Evolutionary conservation across 1,140 invertebrate species (phyloP).

Genomic region (Limonius californicus): DNA sequence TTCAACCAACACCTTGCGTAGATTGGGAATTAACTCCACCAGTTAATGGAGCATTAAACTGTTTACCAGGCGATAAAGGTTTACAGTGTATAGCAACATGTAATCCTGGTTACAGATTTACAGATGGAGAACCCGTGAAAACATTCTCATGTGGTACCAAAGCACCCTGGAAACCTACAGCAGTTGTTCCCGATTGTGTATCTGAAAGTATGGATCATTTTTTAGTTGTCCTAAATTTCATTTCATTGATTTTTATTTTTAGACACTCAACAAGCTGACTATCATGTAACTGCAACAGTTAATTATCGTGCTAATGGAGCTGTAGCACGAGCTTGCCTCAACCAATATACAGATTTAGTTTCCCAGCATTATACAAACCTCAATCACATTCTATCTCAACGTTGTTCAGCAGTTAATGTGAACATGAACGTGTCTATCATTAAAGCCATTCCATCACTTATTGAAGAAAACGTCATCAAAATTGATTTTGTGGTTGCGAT

Average conservation of each 20-base stretch:
- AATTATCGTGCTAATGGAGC: conserved; percentile 87
- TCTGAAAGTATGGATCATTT: conserved; percentile 65
- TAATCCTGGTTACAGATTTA: conserved; percentile 86
- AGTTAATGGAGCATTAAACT: conserved; percentile 83
- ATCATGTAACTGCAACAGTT: conserved; percentile 85
- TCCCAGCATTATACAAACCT: conserved; percentile 76
- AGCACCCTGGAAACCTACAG: conserved; percentile 75
- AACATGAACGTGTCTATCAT: conserved; percentile 92
- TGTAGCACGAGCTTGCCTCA: conserved; percentile 75
- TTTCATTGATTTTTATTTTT: conserved; percentile 31
- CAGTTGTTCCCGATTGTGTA: conserved; percentile 89
- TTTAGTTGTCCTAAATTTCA: too few species aligned
- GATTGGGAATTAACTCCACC: conserved; percentile 90
- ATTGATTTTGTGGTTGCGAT: conserved; percentile 87
- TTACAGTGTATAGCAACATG: conserved; percentile 89
- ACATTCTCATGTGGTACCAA: conserved; percentile 79
- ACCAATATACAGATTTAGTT: conserved; percentile 81
- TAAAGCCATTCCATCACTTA: conserved; percentile 67
- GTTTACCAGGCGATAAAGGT: conserved; percentile 74
- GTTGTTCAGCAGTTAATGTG: conserved; percentile 92
- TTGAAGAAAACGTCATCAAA: conserved; percentile 83
- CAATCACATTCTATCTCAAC: conserved; percentile 78
- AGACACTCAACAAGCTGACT: conserved; percentile 90
- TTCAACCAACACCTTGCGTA: conserved; percentile 90
- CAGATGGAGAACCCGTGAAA: conserved; percentile 83